Evolutionary conservation across 2,113 vertebrate genomes (phyloP).

Genomic region (Ptilonorhynchus violaceus): DNA sequence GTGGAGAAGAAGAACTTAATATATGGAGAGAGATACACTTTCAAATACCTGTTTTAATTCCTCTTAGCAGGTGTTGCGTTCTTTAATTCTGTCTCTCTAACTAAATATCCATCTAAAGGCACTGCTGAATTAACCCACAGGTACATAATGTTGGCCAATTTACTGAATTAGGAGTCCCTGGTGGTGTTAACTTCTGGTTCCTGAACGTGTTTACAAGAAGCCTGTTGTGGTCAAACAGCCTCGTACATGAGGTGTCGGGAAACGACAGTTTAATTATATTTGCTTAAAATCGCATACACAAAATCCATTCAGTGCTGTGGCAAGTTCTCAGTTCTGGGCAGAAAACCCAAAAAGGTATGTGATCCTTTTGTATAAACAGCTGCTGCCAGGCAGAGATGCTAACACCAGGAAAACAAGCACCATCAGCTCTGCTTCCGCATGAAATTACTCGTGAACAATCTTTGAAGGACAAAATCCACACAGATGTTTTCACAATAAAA

Average conservation of each 20-base stretch:
- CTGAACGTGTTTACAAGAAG: not conserved
- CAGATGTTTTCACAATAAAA: constrained; percentile 4
- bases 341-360: not conserved
- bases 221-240: not conserved
- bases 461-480: constrained; percentile 2
- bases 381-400: not conserved
- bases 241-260: not conserved
- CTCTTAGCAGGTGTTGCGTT: not conserved
- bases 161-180: not conserved
- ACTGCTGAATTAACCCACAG: not conserved
- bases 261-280: constrained; percentile 2
- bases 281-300: not conserved
- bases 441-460: not conserved
- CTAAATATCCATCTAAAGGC: not conserved
- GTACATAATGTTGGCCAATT: rapidly evolving
- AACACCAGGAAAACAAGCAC: not conserved
- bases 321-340: not conserved
- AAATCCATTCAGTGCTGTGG: not conserved
- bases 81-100: not conserved
- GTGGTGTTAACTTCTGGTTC: not conserved
- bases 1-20: not conserved
- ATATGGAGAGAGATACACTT: not conserved
- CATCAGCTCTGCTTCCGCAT: not conserved
- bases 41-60: not conserved
- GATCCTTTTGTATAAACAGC: not conserved